Evolutionary conservation across 1,140 invertebrate genomes (phyloP), one percentile per base, ranked within the genome.

Genomic region (Panonychus citri): DNA sequence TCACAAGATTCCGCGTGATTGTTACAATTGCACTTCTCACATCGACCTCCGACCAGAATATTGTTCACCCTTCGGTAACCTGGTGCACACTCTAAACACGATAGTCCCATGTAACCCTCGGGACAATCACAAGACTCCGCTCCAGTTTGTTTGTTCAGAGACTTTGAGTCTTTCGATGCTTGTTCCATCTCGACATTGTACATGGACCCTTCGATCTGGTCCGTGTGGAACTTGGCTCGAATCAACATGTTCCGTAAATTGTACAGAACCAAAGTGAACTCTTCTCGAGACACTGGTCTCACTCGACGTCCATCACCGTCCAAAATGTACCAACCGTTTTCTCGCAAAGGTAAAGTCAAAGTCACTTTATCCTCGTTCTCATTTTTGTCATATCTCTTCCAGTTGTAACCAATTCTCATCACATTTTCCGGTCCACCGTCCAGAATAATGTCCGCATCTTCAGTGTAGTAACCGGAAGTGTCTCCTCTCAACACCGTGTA

Each of bases 151-250:
- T 59, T 62, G 50, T 62, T 57, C 10, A 66, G 54, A 39, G 62
- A 64, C 4, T 57, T 59, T 15, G 64, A 63, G n/a, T 62, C 55
- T 61, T 68, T 62, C 10, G 21, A 19, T 21, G 72, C 74, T 56
- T 69, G 64, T 57, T 74, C 72, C 61, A 76, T 62, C 25, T 63
- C 63, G 2, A 73, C 69, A 55, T 71, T 62, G 54, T 69, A 69
- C 19, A 76, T 61, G 24, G 73, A 73, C 43, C 81, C 83, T 71
- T 93, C 86, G 57, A 86, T 80, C 71, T 98, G 91, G 66, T 91
- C 87, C 0, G 83, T 85, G 67, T 95, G 87, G 69, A 82, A 97
- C 55, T 86, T 85, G 0, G 87, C 88, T 54, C 89, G 75, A 26
- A 97, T 75, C 62, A 96, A 74, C 17, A 97, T 64, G 28, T 81